phyloP scores from a whole-genome alignment of 1,140 invertebrate genomes.

The Teleogryllus occipitalis region DNA sequence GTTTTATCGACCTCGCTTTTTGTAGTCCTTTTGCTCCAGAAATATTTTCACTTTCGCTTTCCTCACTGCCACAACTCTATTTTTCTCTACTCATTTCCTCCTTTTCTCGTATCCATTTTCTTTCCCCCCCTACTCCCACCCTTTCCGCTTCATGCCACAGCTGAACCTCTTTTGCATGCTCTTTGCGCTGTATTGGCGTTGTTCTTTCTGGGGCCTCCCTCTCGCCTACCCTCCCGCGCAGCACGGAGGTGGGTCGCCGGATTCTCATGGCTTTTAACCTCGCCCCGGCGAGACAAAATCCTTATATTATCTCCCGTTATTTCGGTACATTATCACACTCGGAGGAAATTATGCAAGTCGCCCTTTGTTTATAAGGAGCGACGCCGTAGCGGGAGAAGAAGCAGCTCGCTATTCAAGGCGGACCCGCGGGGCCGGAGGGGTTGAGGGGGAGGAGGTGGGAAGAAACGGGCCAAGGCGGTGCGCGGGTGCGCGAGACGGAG shows the following conservation, averaged over 20 bases:
- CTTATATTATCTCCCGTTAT: slow-evolving; percentile 1
- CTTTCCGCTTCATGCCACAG: too few species aligned
- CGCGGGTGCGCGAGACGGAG: not conserved
- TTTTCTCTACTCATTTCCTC: not conserved
- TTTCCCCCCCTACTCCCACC: too few species aligned
- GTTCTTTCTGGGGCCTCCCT: too few species aligned
- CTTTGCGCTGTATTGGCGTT: too few species aligned
- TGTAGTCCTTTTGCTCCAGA: not conserved
- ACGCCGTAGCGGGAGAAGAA: not conserved
- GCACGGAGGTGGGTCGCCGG: not conserved
- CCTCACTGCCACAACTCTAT: too few species aligned
- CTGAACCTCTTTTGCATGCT: too few species aligned
- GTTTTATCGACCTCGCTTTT: not conserved
- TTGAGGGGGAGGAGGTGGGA: too few species aligned
- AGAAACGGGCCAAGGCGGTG: too few species aligned
- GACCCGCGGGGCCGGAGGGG: too few species aligned
- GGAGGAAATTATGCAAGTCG: not conserved
- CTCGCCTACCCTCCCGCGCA: not conserved
- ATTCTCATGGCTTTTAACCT: not conserved
- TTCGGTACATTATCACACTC: slow-evolving; percentile 4
- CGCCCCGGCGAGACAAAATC: not conserved
- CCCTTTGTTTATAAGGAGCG: not conserved
- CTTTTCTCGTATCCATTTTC: not conserved
- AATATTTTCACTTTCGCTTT: too few species aligned
- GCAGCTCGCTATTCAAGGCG: not conserved